Evolutionary conservation across 2,888 invertebrate species (phyloP), one percentile per base, ranked within the genome.

Genomic region (Caenorhabditis imperialis): DNA sequence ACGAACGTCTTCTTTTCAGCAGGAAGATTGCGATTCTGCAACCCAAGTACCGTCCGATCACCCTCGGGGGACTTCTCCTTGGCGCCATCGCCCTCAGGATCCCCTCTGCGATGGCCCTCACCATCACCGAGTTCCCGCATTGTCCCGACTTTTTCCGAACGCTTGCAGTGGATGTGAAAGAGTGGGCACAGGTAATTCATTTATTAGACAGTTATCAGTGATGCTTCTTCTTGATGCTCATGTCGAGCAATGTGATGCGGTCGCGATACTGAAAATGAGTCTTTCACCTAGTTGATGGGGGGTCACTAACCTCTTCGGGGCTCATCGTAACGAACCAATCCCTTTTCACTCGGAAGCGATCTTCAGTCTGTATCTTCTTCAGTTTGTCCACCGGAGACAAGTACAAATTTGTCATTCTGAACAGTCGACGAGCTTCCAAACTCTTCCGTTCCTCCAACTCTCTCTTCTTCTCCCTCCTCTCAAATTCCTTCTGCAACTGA

Each of bases 81-180:
- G 55, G 62, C 14, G 73, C 79, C 8, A 57, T 74, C 7, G 37
- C 62, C 8, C 58, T 83, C 18, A 61, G 84, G 12, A 53, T 77
- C 3, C 81, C 81, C 22, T 58, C 77, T 18, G 73, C 72, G 14
- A 57, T 77, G 57, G 81, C 82, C 2, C 42, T 82, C 33, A 78
- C 53, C 6, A 69, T 84, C 14, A 71, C 77, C 14, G 72, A 69
- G 37, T 84, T 77, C 55, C 74, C 78, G 8, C 44, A 67, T n/a
- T 84, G 84, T 57, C 30, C 58, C 7, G 84, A 84, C 47, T 79
- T 79, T 23, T 81, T 84, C 53, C 67, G 84, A 27, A 77, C 76
- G n/a, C 47, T 84, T 22, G 83, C 83, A 3, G 83, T 84, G 20
- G 78, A 72, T 45, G 61, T 65, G 12, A 61, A 65, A 22, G 61